Evolutionary conservation across 53 echinoderm and acorn worm genomes (phyloP).

Genomic region (Mesocentrotus franciscanus): DNA sequence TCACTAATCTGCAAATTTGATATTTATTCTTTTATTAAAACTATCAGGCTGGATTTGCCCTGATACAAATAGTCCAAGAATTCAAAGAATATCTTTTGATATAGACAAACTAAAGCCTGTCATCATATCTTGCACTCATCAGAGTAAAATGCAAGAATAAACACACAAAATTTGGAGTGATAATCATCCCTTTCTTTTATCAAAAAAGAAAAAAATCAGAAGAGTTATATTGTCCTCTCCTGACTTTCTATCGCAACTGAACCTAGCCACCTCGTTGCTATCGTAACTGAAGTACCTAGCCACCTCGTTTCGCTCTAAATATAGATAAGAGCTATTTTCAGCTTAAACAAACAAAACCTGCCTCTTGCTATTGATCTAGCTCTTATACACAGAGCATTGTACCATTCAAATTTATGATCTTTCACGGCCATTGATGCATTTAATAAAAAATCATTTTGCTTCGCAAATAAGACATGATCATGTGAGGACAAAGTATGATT

Average conservation of each 20-base stretch:
- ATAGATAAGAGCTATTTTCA: conserved; percentile 22
- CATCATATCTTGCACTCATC: no score
- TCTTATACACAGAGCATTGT: conserved; percentile 10
- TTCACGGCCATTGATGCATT: not conserved
- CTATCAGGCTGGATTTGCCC: no score
- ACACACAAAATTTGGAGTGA: no score
- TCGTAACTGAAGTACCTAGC: not conserved
- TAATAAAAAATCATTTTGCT: not conserved
- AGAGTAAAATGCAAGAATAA: no score
- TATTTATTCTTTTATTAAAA: no score
- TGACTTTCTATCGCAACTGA: not conserved
- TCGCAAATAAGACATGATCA: not conserved
- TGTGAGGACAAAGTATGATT: conserved; percentile 3
- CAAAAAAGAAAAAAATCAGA: not conserved
- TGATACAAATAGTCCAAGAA: no score
- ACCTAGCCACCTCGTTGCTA: not conserved
- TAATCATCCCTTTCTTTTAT: no score
- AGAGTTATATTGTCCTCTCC: not conserved
- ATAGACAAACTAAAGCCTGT: no score
- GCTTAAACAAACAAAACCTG: conserved; percentile 12
- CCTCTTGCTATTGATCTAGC: conserved; percentile 5
- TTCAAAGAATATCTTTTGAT: no score
- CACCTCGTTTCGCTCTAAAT: not conserved
- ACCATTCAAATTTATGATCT: not conserved
- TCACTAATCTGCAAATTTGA: no score